Percentiles rank a stretch among this genome's conserved stretches.
Evolutionary conservation across 2,113 vertebrate species (phyloP).

Genomic region (Petroica traversi): DNA sequence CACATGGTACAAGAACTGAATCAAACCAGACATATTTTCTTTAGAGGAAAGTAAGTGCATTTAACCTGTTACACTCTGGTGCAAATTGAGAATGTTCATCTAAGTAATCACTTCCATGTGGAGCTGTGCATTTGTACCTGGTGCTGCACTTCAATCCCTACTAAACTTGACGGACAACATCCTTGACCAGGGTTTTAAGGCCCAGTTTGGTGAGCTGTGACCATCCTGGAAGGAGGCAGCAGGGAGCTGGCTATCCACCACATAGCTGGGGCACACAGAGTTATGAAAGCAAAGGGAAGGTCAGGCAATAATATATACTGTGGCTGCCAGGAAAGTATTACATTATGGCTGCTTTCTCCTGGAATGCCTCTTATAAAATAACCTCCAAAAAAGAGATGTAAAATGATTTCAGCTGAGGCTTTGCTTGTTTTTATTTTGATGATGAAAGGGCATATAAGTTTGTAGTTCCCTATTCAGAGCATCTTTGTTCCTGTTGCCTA

Average conservation of each 20-base stretch:
- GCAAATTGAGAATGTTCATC: not conserved
- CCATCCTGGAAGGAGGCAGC: not conserved
- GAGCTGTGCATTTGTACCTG: not conserved
- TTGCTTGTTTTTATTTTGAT: not conserved
- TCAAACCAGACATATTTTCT: not conserved
- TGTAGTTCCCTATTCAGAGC: not conserved
- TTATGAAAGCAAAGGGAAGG: not conserved
- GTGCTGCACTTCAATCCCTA: not conserved
- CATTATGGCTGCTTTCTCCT: not conserved
- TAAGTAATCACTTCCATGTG: fast-evolving
- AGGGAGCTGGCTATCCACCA: not conserved
- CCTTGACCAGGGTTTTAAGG: not conserved
- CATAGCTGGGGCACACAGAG: not conserved
- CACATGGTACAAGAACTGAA: not conserved
- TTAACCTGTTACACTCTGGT: not conserved
- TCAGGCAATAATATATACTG: not conserved
- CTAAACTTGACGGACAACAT: not conserved
- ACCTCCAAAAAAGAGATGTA: not conserved
- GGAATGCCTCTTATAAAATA: not conserved
- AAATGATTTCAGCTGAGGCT: not conserved
- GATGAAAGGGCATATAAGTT: not conserved
- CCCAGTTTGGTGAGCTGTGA: not conserved
- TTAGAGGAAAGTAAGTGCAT: not conserved
- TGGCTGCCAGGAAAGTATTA: not conserved
- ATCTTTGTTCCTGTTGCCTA: not conserved